Base-by-base conservation (phyloP, 53 echinoderm and acorn worm species). In the Pentamera pediparva region DNA sequence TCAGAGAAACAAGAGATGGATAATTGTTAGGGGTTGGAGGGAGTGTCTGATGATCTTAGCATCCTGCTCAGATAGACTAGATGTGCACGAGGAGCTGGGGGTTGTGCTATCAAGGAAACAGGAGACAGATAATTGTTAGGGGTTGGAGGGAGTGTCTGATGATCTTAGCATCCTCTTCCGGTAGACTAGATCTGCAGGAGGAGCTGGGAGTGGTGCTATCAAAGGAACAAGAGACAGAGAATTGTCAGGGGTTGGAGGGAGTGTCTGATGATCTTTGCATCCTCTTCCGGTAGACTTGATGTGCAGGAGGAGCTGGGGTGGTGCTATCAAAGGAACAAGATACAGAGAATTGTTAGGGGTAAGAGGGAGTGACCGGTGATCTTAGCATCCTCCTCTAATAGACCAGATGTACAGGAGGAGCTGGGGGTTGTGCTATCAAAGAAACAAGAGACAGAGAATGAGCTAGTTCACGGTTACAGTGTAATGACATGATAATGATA, bases 101-200 rank as follows among this genome's bases (percentile, higher is more conserved):
- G 24, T 26, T 18, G n/a, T n/a, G n/a, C n/a, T n/a, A n/a, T n/a
- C n/a, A n/a, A n/a, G n/a, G 45, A 17, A 45, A 45, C 10, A 45
- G 17, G 45, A 76, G 80, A 33, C 85, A 96, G 78, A 88, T 91
- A 25, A 79, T 75, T 47, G 88, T 80, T 78, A 96, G 55, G 35
- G 91, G 91, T 5, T 88, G 61, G 43, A 96, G 53, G 24, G 98
- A 85, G 69, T 83, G 76, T 35, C 98, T 78, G 62, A 96, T 96
- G 52, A 77, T 79, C 24, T 80, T 77, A 35, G 91, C 79, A 75
- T 96, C 98, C 13, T 80, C 81, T 33, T 28, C 51, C 31, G 77
- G 43, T 51, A 70, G 50, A 35, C 4, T 51, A 17, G 49, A 70
- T 30, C n/a, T n/a, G 61, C 18, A 64, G 26, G 20, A 39, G 21